Conservation (phyloP, 2,888 invertebrate species). For the Crossocerus cetratus region DNA sequence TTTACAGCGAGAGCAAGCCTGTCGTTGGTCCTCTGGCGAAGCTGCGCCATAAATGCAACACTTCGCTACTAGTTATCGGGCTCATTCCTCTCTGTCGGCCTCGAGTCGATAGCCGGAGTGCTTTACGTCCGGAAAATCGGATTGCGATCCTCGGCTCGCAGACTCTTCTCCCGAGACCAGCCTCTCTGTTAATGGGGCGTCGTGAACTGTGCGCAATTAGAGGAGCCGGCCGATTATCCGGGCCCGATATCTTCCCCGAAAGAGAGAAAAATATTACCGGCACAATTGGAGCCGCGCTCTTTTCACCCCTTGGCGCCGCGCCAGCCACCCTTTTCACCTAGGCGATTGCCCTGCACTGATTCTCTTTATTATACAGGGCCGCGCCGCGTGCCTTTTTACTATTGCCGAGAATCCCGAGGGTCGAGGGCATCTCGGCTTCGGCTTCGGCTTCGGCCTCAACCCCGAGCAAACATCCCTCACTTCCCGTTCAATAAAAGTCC, state of each 20-base stretch:
- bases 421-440: too few relatives aligned
- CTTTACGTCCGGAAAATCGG: too few relatives aligned
- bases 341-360: constrained; percentile 21
- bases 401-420: too few relatives aligned
- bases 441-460: too few relatives aligned
- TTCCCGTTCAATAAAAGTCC: too few relatives aligned
- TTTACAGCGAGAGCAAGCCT: constrained; percentile 4
- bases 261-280: constrained; percentile 25
- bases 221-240: not conserved
- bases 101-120: too few relatives aligned
- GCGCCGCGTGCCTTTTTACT: not conserved
- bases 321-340: constrained; percentile 14
- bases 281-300: constrained; percentile 15
- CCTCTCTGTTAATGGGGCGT: not conserved
- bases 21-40: not conserved
- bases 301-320: constrained; percentile 20
- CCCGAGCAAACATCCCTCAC: too few relatives aligned
- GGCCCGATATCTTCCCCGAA: not conserved
- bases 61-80: too few relatives aligned
- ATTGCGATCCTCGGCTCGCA: too few relatives aligned
- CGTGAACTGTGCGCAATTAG: not conserved
- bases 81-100: too few relatives aligned
- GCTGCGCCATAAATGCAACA: not conserved
- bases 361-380: constrained; percentile 12
- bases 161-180: not conserved